These are phyloP conservation scores for Cheilosia soror DNA, from an alignment of 2,888 invertebrate species.

Conservation along the genomic window DNA sequence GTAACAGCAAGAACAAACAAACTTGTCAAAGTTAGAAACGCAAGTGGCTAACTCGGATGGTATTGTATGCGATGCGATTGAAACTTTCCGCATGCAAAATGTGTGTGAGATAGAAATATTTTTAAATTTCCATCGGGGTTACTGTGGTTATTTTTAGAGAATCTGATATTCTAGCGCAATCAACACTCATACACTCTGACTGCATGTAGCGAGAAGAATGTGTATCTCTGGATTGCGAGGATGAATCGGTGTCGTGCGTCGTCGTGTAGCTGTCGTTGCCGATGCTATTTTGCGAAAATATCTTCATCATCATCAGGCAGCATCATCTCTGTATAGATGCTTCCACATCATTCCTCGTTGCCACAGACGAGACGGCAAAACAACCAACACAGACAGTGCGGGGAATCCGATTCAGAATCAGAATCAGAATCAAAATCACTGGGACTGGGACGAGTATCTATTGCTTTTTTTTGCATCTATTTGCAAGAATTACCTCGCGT, in stretches of 20 bases:
- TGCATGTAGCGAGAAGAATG: conserved; percentile 33
- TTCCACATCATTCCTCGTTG: conserved; percentile 53
- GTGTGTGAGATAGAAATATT: conserved; percentile 55
- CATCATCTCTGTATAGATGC: conserved; percentile 35
- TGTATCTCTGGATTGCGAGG: conserved; percentile 58
- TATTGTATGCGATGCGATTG: neutral
- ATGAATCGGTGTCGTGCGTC: conserved; percentile 53
- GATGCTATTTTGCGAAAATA: conserved; percentile 59
- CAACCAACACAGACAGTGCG: conserved; percentile 55
- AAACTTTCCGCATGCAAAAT: conserved; percentile 41
- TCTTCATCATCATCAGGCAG: conserved; percentile 44
- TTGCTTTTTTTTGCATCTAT: conserved; percentile 34
- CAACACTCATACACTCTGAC: conserved; percentile 1
- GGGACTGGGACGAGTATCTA: conserved; percentile 21
- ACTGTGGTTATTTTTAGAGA: conserved; percentile 61
- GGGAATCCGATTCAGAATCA: conserved; percentile 47
- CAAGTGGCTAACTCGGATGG: neutral
- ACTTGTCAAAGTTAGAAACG: conserved; percentile 46
- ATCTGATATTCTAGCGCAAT: conserved; percentile 57
- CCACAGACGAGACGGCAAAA: conserved; percentile 30
- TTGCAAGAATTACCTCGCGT: conserved; percentile 40
- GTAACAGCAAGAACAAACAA: conserved; percentile 30
- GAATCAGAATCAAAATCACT: conserved; percentile 1
- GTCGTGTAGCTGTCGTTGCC: conserved; percentile 13
- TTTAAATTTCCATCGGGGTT: conserved; percentile 74